Conservation (phyloP, 2,797 vertebrate genomes). For the Sebastes paucispinis region DNA sequence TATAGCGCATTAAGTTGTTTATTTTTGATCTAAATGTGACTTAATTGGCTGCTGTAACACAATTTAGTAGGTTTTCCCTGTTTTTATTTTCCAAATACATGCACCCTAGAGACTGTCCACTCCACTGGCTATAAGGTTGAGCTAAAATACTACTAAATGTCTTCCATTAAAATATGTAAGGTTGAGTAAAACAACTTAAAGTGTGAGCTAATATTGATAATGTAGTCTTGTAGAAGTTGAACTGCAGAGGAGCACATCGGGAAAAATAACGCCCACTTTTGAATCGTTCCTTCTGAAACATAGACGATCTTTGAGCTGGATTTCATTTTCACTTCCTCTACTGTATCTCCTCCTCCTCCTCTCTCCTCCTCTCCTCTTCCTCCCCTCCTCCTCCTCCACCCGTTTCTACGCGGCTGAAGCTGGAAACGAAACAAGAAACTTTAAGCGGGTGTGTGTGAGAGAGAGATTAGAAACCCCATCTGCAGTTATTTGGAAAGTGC, state of each 20-base stretch:
- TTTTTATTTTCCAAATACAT: background rate
- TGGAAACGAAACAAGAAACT: constrained; percentile 76
- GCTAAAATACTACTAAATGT: background rate
- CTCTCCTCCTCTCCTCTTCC: too few species aligned
- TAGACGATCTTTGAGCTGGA: constrained; percentile 73
- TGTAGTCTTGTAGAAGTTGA: background rate
- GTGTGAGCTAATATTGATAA: background rate
- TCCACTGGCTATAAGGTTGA: background rate
- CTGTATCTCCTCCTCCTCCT: background rate
- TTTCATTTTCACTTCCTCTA: constrained; percentile 94
- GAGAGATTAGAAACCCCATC: background rate
- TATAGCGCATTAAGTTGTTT: background rate
- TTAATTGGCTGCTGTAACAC: background rate
- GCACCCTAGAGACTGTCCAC: background rate
- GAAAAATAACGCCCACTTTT: background rate
- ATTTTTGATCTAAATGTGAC: background rate
- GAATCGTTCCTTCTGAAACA: background rate
- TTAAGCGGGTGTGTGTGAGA: background rate
- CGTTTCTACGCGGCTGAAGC: constrained; percentile 5
- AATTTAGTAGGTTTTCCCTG: background rate
- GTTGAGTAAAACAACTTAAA: background rate
- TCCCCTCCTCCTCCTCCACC: rapidly evolving
- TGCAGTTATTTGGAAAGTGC: constrained; percentile 6
- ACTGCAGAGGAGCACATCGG: background rate
- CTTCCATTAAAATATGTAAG: background rate